Conservation (phyloP, 2,888 invertebrate species). For the Magallana nippona region DNA sequence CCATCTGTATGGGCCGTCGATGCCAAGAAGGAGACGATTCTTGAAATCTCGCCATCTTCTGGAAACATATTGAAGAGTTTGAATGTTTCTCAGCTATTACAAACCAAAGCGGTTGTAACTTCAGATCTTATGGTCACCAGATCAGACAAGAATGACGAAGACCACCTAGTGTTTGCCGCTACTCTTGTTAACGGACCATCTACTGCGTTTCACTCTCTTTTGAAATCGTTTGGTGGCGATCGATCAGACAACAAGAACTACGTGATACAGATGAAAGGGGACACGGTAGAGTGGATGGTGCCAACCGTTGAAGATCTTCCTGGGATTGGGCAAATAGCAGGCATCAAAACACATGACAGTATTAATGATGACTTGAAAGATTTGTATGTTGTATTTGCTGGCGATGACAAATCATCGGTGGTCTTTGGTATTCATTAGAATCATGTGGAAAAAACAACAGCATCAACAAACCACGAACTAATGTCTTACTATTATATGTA, state of each 20-base stretch:
- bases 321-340: conserved; percentile 57
- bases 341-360: conserved; percentile 40
- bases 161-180: conserved; percentile 54
- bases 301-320: conserved; percentile 55
- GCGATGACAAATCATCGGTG: conserved; percentile 19
- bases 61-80: conserved; percentile 36
- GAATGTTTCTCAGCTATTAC: conserved; percentile 33
- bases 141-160: conserved; percentile 45
- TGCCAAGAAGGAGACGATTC: conserved; percentile 18
- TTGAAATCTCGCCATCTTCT: conserved; percentile 6
- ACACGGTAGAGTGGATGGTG: conserved; percentile 53
- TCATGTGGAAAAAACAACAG: too few relatives aligned
- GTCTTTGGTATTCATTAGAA: conserved; percentile 35
- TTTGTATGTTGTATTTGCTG: conserved; percentile 42
- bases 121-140: conserved; percentile 54
- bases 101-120: conserved; percentile 45
- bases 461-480: too few relatives aligned
- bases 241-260: conserved; percentile 19
- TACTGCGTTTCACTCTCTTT: not conserved
- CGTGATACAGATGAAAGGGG: conserved; percentile 9
- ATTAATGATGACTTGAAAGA: conserved; percentile 5
- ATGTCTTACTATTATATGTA: too few relatives aligned
- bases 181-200: not conserved
- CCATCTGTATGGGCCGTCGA: conserved; percentile 37
- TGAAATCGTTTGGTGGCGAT: not conserved